Evolutionary conservation across 2,888 invertebrate species (phyloP).

Genomic region (Penaeus monodon): DNA sequence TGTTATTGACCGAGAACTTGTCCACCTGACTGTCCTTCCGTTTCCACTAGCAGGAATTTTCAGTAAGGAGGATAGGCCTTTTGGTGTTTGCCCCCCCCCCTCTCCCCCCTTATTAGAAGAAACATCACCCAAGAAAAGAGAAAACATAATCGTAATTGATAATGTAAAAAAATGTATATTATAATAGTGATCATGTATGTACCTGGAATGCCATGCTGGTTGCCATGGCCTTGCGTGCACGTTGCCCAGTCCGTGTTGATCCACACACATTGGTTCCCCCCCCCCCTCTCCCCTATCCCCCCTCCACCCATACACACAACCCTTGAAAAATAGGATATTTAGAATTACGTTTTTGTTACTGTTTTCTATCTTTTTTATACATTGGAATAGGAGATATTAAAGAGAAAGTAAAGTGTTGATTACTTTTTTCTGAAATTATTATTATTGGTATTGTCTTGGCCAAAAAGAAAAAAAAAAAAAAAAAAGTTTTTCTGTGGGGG

Average conservation of each 20-base stretch:
- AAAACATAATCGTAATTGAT: too few species aligned
- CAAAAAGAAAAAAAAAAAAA: constrained; percentile 36
- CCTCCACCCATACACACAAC: background rate
- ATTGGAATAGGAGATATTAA: constrained; percentile 55
- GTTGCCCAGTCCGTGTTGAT: background rate
- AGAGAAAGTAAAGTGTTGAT: constrained; percentile 49
- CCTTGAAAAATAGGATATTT: constrained; percentile 5
- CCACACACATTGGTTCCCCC: background rate
- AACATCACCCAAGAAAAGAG: too few species aligned
- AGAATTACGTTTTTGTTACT: constrained; percentile 57
- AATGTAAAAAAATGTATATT: too few species aligned
- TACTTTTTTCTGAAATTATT: constrained; percentile 38
- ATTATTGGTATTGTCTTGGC: constrained; percentile 18
- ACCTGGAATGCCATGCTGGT: too few species aligned
- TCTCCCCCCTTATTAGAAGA: too few species aligned
- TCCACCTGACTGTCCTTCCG: too few species aligned
- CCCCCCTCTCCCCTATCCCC: constrained; percentile 10
- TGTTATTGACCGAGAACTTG: too few species aligned
- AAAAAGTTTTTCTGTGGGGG: constrained; percentile 44
- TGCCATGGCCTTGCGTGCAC: background rate
- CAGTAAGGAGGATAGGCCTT: too few species aligned
- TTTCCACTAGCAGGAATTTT: too few species aligned
- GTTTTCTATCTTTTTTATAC: constrained; percentile 64
- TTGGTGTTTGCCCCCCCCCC: too few species aligned
- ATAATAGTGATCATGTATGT: too few species aligned